A percentile compares a stretch with the other conserved stretches of the same genome.
Evolutionary conservation across 2,113 vertebrate genomes (phyloP).

Genomic region (Colinus virginianus): DNA sequence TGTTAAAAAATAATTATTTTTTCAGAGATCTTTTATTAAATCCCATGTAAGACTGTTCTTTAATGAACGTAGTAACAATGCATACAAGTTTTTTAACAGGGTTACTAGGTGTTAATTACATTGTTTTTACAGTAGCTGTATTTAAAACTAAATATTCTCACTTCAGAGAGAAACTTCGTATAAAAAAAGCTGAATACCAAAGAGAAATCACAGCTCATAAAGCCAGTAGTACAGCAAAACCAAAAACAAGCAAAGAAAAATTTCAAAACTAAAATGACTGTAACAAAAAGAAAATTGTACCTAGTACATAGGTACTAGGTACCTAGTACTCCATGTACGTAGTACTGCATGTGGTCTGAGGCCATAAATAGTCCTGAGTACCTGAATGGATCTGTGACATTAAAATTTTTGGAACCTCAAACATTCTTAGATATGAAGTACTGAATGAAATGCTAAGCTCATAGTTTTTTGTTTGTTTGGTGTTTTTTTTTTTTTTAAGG

Average conservation of each 20-base stretch:
- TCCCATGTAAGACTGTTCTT: not conserved
- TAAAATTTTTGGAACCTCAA: not conserved
- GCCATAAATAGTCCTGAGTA: rapidly evolving
- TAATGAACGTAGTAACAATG: not conserved
- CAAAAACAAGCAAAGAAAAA: not conserved
- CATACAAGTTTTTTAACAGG: not conserved
- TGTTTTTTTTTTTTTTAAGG: not conserved
- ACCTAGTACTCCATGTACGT: too few species aligned
- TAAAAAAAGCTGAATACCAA: not conserved
- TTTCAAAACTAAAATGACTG: not conserved
- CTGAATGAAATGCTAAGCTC: not conserved
- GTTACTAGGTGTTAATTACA: not conserved
- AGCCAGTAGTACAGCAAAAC: not conserved
- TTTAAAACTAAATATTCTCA: not conserved
- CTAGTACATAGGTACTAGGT: too few species aligned
- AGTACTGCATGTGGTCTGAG: not conserved
- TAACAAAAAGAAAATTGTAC: not conserved
- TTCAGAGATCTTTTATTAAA: not conserved
- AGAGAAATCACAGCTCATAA: not conserved
- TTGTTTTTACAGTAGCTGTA: not conserved
- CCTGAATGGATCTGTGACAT: not conserved
- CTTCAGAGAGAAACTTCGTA: not conserved
- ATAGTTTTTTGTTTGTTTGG: too few species aligned
- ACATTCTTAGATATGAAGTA: not conserved
- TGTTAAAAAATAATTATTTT: not conserved